phyloP scores from a whole-genome alignment of 1,140 invertebrate genomes.

The Neodiprion lecontei region DNA sequence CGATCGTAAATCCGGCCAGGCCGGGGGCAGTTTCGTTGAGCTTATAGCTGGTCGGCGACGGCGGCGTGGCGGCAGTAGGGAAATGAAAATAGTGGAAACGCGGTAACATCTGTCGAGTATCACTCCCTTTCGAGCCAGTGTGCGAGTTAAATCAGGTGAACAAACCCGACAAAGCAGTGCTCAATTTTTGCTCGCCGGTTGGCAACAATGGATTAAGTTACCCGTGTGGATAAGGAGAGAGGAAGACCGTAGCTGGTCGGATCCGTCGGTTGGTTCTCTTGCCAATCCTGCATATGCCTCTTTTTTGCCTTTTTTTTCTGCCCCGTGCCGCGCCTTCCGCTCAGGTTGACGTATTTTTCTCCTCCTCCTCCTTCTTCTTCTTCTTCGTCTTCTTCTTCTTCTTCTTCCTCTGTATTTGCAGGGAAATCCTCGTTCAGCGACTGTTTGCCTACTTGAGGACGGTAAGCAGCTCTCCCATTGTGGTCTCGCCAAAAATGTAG shows the following conservation, averaged over 20 bases:
- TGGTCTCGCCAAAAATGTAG: neutral
- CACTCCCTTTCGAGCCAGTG: conserved; percentile 51
- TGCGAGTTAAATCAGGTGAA: conserved; percentile 59
- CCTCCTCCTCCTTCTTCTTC: neutral
- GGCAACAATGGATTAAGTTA: conserved; percentile 19
- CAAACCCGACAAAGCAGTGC: conserved; percentile 33
- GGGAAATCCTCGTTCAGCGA: neutral
- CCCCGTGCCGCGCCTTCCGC: neutral
- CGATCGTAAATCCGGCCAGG: conserved; percentile 1
- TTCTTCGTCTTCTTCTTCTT: neutral
- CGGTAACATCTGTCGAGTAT: conserved; percentile 58
- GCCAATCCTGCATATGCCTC: conserved; percentile 10
- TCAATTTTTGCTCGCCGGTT: conserved; percentile 16
- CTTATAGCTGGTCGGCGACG: conserved; percentile 35
- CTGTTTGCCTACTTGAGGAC: conserved; percentile 1
- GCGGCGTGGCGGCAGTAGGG: neutral
- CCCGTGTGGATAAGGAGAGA: neutral
- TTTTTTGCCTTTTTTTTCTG: conserved; percentile 16
- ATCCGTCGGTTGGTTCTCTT: conserved; percentile 35
- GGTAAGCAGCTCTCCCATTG: conserved; percentile 1
- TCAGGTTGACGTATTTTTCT: neutral
- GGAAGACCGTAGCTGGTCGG: conserved; percentile 18
- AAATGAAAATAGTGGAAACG: conserved; percentile 33
- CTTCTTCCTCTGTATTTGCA: neutral
- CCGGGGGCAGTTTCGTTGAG: conserved; percentile 44